Evolutionary conservation across 2,888 invertebrate genomes (phyloP).

Genomic region (Leptothorax acervorum): DNA sequence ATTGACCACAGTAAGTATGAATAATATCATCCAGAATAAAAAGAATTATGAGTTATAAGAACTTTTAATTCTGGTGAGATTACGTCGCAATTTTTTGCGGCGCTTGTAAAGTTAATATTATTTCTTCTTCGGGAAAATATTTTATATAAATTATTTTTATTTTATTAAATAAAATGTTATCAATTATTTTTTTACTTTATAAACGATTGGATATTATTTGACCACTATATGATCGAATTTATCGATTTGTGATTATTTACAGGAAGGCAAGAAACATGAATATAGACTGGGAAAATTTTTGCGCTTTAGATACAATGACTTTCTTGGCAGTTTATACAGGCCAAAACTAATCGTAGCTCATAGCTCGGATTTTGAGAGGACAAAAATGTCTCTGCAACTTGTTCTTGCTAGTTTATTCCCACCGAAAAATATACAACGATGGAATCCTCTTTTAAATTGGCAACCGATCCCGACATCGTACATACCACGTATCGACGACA

Average conservation of each 20-base stretch:
- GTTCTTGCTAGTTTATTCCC: slow-evolving; percentile 91
- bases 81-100: not conserved
- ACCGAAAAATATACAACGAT: slow-evolving; percentile 87
- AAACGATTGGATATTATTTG: not conserved
- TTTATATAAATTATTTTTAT: not conserved
- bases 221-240: slow-evolving; percentile 4
- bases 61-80: not conserved
- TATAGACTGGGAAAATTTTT: slow-evolving; percentile 86
- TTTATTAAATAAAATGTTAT: not conserved
- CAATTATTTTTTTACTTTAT: not conserved
- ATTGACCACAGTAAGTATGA: slow-evolving; percentile 88
- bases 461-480: slow-evolving; percentile 88
- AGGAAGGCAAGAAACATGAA: slow-evolving; percentile 87
- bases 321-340: slow-evolving; percentile 86
- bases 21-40: not conserved
- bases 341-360: slow-evolving; percentile 83
- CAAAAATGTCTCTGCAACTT: slow-evolving; percentile 91
- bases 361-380: slow-evolving; percentile 91
- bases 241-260: slow-evolving; percentile 53
- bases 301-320: slow-evolving; percentile 85
- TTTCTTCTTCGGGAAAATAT: not conserved
- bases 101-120: not conserved
- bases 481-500: slow-evolving; percentile 63
- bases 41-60: not conserved
- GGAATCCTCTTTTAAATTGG: slow-evolving; percentile 88